Percentiles rank a stretch among this genome's conserved stretches.
Evolutionary conservation across 1,140 invertebrate species (phyloP).

Genomic region (Andrena cerasifolii): DNA sequence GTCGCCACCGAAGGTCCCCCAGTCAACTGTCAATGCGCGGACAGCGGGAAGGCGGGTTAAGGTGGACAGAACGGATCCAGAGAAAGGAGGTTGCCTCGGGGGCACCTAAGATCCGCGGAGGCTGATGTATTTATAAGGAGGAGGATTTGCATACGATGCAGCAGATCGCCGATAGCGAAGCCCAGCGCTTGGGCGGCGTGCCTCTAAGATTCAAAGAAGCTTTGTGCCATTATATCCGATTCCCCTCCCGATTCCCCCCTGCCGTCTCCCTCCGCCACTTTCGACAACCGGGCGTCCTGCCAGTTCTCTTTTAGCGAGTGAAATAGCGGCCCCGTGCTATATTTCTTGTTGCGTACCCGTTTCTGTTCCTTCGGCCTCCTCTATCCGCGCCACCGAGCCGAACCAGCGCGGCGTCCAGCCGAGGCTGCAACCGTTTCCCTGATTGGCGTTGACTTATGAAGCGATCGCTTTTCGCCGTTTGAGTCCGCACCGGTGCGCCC

Average conservation of each 20-base stretch:
- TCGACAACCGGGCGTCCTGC: slow-evolving; percentile 44
- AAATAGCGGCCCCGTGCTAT: slow-evolving; percentile 57
- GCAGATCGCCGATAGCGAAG: slow-evolving; percentile 81
- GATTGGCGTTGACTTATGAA: slow-evolving; percentile 78
- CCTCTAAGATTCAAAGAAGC: slow-evolving; percentile 81
- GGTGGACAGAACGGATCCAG: slow-evolving; percentile 54
- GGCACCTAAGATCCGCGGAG: slow-evolving; percentile 77
- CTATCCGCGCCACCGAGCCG: background rate
- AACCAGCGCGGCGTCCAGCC: slow-evolving; percentile 7
- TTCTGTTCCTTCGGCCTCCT: slow-evolving; percentile 11
- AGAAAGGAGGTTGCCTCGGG: slow-evolving; percentile 28
- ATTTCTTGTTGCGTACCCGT: slow-evolving; percentile 49
- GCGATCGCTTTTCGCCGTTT: slow-evolving; percentile 73
- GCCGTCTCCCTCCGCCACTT: slow-evolving; percentile 25
- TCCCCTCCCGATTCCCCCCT: slow-evolving; percentile 46
- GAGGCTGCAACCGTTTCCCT: slow-evolving; percentile 50
- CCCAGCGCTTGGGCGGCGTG: slow-evolving; percentile 69
- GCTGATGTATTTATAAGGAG: slow-evolving; percentile 83
- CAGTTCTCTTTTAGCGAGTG: slow-evolving; percentile 48
- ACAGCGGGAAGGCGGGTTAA: slow-evolving; percentile 60
- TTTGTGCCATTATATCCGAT: slow-evolving; percentile 82
- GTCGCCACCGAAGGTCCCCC: slow-evolving; percentile 24
- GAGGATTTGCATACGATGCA: slow-evolving; percentile 82
- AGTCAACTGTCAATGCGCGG: slow-evolving; percentile 51
- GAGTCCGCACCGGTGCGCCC: slow-evolving; percentile 22